Base-by-base conservation (phyloP, 1,140 invertebrate genomes). In the Bombus waltoni region DNA sequence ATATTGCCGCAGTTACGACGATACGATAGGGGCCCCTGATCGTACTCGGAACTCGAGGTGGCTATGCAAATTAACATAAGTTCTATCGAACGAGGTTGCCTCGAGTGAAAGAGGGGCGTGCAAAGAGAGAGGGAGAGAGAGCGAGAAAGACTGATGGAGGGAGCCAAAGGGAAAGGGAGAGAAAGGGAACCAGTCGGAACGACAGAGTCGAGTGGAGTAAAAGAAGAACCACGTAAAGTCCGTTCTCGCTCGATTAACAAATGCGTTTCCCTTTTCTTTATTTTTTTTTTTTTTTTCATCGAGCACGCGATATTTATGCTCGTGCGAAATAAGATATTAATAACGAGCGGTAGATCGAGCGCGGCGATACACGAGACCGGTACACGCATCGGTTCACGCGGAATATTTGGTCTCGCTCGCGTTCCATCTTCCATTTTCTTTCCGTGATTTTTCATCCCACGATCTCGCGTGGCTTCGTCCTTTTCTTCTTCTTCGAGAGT, bases 41-140 rank as follows among this genome's bases (percentile, higher is more conserved):
- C 89, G 88, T 89, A 62, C 62, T 35, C 78, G 77, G 88, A 77
- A 77, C 88, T 84, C 89, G 81, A 89, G 89, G 88, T 89, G 85
- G 88, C 89, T 90, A 90, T 90, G 89, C 89, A 90, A 90, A 90
- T 90, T 90, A 90, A 90, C 88, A 79, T 65, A 68, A 70, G 88
- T 89, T 89, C 89, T 90, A 89, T 89, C 88, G 88, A 87, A 83
- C 88, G 81, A 89, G 88, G 87, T 90, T 89, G 85, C 89, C 85
- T 40, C 47, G 73, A 74, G 68, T 73, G 59, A 80, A 81, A 77
- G 79, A 79, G 66, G 40, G 68, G 68, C 18, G 76, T 73, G 62
- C 38, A 35, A 85, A 66, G 42, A 40, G 70, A 35, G 32, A n/a
- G 81, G 15, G 59, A 25, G 40, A 8, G 28, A 44, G 66, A 13